Evolutionary conservation across 1,140 invertebrate genomes (phyloP), one percentile per base, ranked within the genome.

Genomic region (Nomia melanderi): DNA sequence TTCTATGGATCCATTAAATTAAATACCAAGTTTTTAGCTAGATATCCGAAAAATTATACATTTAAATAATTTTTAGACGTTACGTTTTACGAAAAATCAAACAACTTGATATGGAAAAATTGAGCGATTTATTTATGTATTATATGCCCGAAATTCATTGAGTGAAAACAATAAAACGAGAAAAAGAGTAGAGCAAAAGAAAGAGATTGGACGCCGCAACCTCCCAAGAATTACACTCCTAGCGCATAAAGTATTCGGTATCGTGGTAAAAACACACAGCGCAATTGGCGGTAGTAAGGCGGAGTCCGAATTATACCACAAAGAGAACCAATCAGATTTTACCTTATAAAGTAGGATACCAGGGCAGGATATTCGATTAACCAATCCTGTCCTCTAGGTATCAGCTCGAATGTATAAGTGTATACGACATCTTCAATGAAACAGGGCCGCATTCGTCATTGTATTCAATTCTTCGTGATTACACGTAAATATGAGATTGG

Each of bases 261-360:
- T 86, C 83, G 87, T 71, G 85, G 85, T 77, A 88, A 90, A 90
- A 88, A 90, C 88, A 85, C 77, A 87, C 85, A 69, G 84, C 86
- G 89, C 90, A 91, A 92, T 92, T 92, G 90, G 91, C 87, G 87
- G 88, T 86, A 79, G 83, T 85, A 86, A 89, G 87, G 87, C 88
- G 89, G 87, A 84, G 89, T 84, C 89, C 84, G 88, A 91, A 92
- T 92, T 92, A 90, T 87, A 82, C 72, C 85, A 83, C 86, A 93
- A 93, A 93, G 91, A 92, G 93, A 92, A 93, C 93, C 94, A 94
- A 94, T 94, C 93, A 93, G 92, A 93, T 93, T 93, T 93, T 93
- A 92, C 92, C 93, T 94, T 94, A 92, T 92, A 93, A 92, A 91
- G 90, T 89, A 88, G 90, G 90, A 93, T 93, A 92, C 89, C 90